phyloP scores from a whole-genome alignment of 2,113 vertebrate genomes.

The Bucco capensis region DNA sequence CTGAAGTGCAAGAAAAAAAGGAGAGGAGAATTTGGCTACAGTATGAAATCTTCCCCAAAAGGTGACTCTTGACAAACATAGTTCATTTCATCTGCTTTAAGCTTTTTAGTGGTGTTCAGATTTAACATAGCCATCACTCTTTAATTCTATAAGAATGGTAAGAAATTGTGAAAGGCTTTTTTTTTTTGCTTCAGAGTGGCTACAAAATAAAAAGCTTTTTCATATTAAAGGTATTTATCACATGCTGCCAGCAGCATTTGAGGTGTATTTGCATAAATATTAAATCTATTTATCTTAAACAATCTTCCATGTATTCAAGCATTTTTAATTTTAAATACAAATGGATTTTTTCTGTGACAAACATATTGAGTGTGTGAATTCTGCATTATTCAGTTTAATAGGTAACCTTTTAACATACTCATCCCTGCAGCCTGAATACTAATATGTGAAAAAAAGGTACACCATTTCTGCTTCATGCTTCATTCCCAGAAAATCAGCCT shows the following conservation, averaged over 20 bases:
- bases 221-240: conserved; percentile 57
- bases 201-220: conserved; percentile 12
- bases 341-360: background rate
- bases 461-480: conserved; percentile 11
- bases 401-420: background rate
- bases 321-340: conserved; percentile 52
- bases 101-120: background rate
- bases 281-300: conserved; percentile 47
- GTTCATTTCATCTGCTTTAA: background rate
- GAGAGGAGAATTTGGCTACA: background rate
- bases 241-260: background rate
- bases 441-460: background rate
- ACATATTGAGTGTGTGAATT: background rate
- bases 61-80: background rate
- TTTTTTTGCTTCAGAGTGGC: background rate
- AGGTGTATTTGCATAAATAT: conserved; percentile 41
- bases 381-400: conserved; percentile 3
- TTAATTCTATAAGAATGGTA: background rate
- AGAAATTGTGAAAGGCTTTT: background rate
- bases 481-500: background rate
- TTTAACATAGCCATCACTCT: background rate
- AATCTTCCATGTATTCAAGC: background rate
- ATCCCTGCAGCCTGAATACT: background rate
- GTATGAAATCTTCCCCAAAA: background rate
- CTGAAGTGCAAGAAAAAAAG: background rate